phyloP scores from a whole-genome alignment of 2,113 vertebrate genomes.

The Grammomys dolichurus region DNA sequence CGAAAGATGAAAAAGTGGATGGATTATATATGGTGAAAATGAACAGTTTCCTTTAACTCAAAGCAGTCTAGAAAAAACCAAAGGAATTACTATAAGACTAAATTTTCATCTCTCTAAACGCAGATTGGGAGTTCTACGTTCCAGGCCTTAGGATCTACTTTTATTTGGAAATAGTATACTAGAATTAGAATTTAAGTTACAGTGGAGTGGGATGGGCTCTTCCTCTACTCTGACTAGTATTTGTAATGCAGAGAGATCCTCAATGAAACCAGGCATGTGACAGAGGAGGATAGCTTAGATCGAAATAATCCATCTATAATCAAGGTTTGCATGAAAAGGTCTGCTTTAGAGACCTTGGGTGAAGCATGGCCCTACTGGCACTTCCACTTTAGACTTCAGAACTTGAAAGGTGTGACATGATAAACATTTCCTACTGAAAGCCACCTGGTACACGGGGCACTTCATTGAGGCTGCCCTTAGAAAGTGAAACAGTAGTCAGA shows the following conservation, averaged over 20 bases:
- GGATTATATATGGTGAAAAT: neutral
- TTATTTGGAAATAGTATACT: slow-evolving; percentile 4
- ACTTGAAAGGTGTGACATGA: neutral
- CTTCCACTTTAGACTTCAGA: neutral
- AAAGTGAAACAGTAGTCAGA: neutral
- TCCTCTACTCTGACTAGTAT: neutral
- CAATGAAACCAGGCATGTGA: neutral
- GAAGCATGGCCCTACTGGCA: neutral
- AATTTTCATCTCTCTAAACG: neutral
- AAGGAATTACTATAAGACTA: neutral
- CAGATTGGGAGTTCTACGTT: neutral
- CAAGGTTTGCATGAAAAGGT: neutral
- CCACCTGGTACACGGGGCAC: neutral
- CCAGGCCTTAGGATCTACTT: neutral
- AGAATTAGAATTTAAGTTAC: neutral
- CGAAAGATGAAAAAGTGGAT: neutral
- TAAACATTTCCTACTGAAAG: neutral
- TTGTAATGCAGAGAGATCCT: neutral
- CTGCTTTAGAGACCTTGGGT: neutral
- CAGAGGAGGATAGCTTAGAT: neutral
- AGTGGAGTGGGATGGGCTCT: neutral
- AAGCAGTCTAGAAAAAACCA: neutral
- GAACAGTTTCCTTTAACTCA: slow-evolving; percentile 30
- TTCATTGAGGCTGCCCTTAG: neutral
- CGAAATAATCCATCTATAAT: neutral